Base-by-base conservation (phyloP, 2,888 invertebrate genomes). In the Pollenia labialis region DNA sequence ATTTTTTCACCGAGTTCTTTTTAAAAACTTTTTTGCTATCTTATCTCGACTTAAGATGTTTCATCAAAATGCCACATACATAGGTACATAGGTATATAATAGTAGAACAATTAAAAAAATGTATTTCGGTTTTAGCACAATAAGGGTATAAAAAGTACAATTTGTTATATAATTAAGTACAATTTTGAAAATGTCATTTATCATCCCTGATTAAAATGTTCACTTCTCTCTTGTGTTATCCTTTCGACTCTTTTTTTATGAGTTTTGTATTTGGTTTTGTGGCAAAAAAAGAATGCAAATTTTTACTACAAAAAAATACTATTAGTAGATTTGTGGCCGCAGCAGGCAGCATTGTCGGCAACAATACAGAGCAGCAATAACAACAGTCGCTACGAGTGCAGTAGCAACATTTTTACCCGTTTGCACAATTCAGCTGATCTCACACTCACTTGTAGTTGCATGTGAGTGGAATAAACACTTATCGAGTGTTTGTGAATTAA, bases 261-360 rank as follows among this genome's bases (percentile, higher is more conserved):
- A 52, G 40, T 32, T 32, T 32, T 32, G 32, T 32, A 32, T 52
- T 4, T 40, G 42, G 32, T 50, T 50, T 74, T 81, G 69, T 52
- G 11, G 48, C 4, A 9, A 42, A 50, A 54, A 74, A 72, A 77
- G 58, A 79, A 68, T 82, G 66, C 79, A 86, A 85, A 80, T 82
- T 86, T 86, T 86, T 86, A 86, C 85, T 86, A 86, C 23, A 86
- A 82, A 85, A 85, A 85, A 81, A 86, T 86, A 86, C 85, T 86
- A 86, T 56, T 74, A 80, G 80, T 64, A 52, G 48, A 71, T 50
- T 40, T 64, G 58, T 72, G 54, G 62, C 52, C 42, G 77, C 76
- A 75, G 74, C 69, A 69, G 58, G 69, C 82, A 74, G 71, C 74
- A 52, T 42, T 40, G 46, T 23, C 62, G 42, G 50, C 42, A 50